phyloP scores from a whole-genome alignment of 2,797 vertebrate genomes.

The Molossus molossus region DNA sequence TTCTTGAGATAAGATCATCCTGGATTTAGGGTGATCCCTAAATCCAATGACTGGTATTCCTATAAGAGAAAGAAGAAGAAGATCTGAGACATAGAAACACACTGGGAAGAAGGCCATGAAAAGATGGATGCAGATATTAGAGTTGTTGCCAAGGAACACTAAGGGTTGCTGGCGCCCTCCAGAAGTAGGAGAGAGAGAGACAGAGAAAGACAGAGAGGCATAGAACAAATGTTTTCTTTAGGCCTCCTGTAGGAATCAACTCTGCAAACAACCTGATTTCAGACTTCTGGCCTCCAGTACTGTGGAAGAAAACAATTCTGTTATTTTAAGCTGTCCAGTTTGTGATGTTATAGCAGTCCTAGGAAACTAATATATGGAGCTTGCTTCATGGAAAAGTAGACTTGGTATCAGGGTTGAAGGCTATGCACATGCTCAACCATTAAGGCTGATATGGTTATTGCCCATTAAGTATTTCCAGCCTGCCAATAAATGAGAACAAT shows the following conservation, averaged over 20 bases:
- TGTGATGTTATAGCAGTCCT: neutral
- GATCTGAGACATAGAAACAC: neutral
- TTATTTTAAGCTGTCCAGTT: neutral
- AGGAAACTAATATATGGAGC: neutral
- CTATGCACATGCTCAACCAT: neutral
- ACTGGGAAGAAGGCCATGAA: neutral
- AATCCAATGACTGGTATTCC: neutral
- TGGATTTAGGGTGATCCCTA: neutral
- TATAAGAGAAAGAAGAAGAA: neutral
- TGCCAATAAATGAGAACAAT: neutral
- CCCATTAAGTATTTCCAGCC: neutral
- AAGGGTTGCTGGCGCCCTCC: neutral
- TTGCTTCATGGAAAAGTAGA: constrained; percentile 1
- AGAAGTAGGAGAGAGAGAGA: neutral
- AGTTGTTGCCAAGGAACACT: neutral
- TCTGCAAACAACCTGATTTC: neutral
- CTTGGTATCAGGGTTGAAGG: neutral
- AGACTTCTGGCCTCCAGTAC: neutral
- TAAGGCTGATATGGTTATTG: neutral
- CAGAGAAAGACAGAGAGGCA: neutral
- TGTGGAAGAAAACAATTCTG: neutral
- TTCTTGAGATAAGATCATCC: neutral
- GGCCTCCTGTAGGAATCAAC: neutral
- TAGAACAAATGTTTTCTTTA: neutral
- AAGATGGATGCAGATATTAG: neutral